Percentiles rank a stretch among this genome's conserved stretches.
These are phyloP conservation scores for Drepana arcuata DNA, from an alignment of 1,140 invertebrate species.

Conservation along the genomic window DNA sequence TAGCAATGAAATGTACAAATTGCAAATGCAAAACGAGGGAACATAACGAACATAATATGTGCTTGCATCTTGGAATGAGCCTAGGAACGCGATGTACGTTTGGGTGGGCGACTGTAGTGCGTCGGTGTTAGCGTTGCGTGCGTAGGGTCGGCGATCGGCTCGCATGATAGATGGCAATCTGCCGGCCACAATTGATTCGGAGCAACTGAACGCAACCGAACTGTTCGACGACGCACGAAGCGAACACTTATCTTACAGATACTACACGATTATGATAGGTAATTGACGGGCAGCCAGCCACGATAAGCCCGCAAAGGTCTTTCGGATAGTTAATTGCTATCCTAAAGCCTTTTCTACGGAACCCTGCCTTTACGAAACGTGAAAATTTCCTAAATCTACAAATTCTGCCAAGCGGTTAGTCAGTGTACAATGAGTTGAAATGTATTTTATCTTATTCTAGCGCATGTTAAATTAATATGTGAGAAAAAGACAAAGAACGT, in stretches of 20 bases:
- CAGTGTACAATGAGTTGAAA: no score
- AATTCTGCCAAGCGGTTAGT: no score
- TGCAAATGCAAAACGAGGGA: neutral
- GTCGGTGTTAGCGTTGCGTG: conserved; percentile 27
- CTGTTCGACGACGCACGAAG: conserved; percentile 5
- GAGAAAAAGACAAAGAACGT: no score
- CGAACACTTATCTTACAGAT: neutral
- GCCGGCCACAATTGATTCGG: conserved; percentile 63
- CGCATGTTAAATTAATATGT: no score
- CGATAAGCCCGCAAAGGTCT: neutral
- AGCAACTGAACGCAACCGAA: conserved; percentile 37
- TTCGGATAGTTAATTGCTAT: neutral
- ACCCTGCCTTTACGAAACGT: neutral
- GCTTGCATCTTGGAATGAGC: no score
- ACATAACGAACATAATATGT: no score
- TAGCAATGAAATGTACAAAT: conserved; percentile 31
- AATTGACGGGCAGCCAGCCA: no score
- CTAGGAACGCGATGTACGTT: no score
- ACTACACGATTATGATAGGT: no score
- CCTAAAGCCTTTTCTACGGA: neutral
- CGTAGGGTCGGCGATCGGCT: conserved; percentile 48
- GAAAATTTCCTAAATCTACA: no score
- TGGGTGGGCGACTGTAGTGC: no score
- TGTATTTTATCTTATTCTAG: no score
- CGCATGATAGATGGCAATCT: conserved; percentile 60